phyloP scores from a whole-genome alignment of 2,113 vertebrate genomes.

The Leptobrachium ailaonicum region DNA sequence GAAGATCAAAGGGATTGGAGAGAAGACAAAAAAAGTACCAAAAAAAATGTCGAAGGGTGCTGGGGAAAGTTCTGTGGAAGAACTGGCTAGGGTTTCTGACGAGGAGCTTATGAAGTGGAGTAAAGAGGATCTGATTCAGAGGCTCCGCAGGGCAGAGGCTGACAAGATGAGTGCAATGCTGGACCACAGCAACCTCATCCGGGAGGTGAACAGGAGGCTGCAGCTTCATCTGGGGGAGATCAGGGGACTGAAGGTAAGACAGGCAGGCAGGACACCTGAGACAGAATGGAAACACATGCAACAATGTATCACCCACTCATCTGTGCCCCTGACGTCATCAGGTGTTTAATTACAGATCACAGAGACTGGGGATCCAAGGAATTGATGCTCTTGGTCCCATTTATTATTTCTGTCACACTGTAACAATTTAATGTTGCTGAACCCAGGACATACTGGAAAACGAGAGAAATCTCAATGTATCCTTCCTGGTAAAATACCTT shows the following conservation, averaged over 20 bases:
- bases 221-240: slow-evolving; percentile 96
- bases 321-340: background rate
- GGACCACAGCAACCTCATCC: slow-evolving; percentile 95
- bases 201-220: slow-evolving; percentile 93
- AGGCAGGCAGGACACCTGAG: background rate
- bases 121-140: slow-evolving; percentile 89
- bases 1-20: background rate
- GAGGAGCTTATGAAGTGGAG: slow-evolving; percentile 90
- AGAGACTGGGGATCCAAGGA: background rate
- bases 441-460: too few relatives aligned
- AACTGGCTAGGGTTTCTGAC: slow-evolving; percentile 86
- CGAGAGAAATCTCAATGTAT: too few relatives aligned
- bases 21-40: slow-evolving; percentile 17
- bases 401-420: background rate
- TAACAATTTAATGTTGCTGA: too few relatives aligned
- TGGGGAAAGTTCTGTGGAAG: slow-evolving; percentile 69
- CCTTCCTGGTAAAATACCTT: too few relatives aligned
- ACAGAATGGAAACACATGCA: background rate
- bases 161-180: slow-evolving; percentile 95
- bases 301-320: background rate
- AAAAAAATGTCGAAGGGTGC: slow-evolving; percentile 62
- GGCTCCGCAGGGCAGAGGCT: slow-evolving; percentile 87
- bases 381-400: slow-evolving; percentile 14
- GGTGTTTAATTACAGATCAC: slow-evolving; percentile 10
- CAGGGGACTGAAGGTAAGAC: slow-evolving; percentile 88